Base-by-base conservation (phyloP, 2,797 vertebrate genomes). In the Onychomys leucogaster region DNA sequence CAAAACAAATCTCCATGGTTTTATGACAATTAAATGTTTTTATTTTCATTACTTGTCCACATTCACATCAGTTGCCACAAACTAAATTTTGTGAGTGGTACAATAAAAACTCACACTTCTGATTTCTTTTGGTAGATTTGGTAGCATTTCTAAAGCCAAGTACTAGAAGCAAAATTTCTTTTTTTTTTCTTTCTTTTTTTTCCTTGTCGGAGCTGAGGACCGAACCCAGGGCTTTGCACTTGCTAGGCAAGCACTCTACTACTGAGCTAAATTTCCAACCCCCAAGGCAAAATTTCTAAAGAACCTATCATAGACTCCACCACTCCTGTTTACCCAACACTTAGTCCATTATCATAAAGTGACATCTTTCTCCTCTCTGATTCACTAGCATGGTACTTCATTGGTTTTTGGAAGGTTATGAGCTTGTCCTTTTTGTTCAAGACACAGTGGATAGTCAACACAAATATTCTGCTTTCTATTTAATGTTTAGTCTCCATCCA, bases 241-340 rank as follows among this genome's bases (percentile, higher is more conserved):
- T n/a, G n/a, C n/a, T n/a, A n/a, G n/a, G n/a, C n/a, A n/a, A n/a
- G n/a, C n/a, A n/a, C n/a, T n/a, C n/a, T n/a, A n/a, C n/a, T n/a
- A n/a, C n/a, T n/a, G n/a, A n/a, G n/a, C n/a, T n/a, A n/a, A n/a
- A n/a, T n/a, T n/a, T n/a, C n/a, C n/a, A n/a, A n/a, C n/a, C n/a
- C n/a, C n/a, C n/a, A n/a, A 8, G 2, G 2, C 11, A 83, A 34
- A 49, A 43, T 77, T 71, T 71, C 34, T 13, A 12, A 0, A 6
- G 21, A 11, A 41, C 1, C 0, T 57, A 6, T 25, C 34, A 55
- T 32, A 73, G 1, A 11, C 0, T 41, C 4, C 2, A 57, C 9
- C 1, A 21, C 43, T n/a, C 4, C 17, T 87, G 23, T 75, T 73
- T 93, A 71, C 13, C 37, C 11, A 69, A 23, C 19, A 32, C 0